Conservation (phyloP, 1,140 invertebrate genomes). For the Anoplophora glabripennis region DNA sequence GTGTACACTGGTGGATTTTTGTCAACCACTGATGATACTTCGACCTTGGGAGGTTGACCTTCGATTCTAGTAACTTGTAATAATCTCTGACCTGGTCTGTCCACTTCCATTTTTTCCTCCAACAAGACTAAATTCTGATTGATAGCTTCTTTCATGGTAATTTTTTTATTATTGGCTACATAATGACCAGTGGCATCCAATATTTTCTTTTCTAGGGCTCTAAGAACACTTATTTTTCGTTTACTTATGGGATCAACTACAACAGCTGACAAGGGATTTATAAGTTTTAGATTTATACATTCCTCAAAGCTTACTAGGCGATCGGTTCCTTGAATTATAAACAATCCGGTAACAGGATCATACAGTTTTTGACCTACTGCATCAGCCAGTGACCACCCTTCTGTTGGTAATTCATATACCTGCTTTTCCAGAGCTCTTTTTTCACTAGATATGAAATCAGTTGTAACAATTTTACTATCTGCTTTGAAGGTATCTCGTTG, state of each 20-base stretch:
- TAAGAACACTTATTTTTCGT: conserved; percentile 66
- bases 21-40: conserved; percentile 57
- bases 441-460: conserved; percentile 45
- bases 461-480: conserved; percentile 46
- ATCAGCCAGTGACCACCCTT: conserved; percentile 76
- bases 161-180: conserved; percentile 54
- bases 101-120: conserved; percentile 52
- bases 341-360: conserved; percentile 76
- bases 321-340: conserved; percentile 84
- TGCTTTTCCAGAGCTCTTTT: conserved; percentile 55
- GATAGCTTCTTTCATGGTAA: conserved; percentile 80
- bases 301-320: conserved; percentile 82
- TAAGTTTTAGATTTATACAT: conserved; percentile 79
- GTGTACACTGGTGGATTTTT: conserved; percentile 48
- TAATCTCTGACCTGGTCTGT: conserved; percentile 52
- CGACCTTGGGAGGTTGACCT: conserved; percentile 65
- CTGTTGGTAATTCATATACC: conserved; percentile 71
- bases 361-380: conserved; percentile 76
- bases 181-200: conserved; percentile 77
- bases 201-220: conserved; percentile 75
- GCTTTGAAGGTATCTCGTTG: conserved; percentile 1
- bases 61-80: conserved; percentile 61
- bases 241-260: conserved; percentile 73
- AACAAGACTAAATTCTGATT: conserved; percentile 63
- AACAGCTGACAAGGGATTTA: conserved; percentile 75